Evolutionary conservation across 2,113 vertebrate species (phyloP).

Genomic region (Neoarius graeffei): DNA sequence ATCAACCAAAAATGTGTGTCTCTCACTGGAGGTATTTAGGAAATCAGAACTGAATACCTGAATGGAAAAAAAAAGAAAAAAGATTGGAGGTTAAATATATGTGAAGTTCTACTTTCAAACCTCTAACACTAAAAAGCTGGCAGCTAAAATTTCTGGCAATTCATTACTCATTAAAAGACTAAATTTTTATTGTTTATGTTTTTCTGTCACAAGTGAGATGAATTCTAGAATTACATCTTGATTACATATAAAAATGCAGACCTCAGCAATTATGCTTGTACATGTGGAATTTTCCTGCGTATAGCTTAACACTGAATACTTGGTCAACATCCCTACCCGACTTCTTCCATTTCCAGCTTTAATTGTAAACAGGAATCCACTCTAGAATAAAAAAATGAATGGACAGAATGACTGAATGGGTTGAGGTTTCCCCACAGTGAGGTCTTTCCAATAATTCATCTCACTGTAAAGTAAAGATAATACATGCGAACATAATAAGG

Average conservation of each 20-base stretch:
- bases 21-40: conserved; percentile 42
- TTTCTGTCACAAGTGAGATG: conserved; percentile 7
- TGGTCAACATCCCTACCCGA: conserved; percentile 2
- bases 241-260: conserved; percentile 12
- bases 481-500: background rate
- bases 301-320: conserved; percentile 11
- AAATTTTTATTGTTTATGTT: conserved; percentile 4
- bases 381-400: conserved; percentile 28
- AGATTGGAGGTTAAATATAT: conserved; percentile 40
- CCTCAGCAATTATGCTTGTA: background rate
- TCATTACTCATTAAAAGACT: conserved; percentile 32
- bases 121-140: conserved; percentile 21
- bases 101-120: conserved; percentile 33
- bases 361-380: conserved; percentile 30
- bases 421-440: conserved; percentile 15
- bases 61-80: conserved; percentile 52
- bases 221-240: conserved; percentile 32
- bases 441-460: conserved; percentile 26
- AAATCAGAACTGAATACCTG: conserved; percentile 58
- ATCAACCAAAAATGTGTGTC: conserved; percentile 50
- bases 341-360: conserved; percentile 23
- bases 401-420: conserved; percentile 36
- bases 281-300: conserved; percentile 1
- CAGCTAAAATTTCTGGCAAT: conserved; percentile 11
- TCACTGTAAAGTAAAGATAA: conserved; percentile 4